phyloP scores from a whole-genome alignment of 2,888 invertebrate genomes.

The Mimachlamys varia region DNA sequence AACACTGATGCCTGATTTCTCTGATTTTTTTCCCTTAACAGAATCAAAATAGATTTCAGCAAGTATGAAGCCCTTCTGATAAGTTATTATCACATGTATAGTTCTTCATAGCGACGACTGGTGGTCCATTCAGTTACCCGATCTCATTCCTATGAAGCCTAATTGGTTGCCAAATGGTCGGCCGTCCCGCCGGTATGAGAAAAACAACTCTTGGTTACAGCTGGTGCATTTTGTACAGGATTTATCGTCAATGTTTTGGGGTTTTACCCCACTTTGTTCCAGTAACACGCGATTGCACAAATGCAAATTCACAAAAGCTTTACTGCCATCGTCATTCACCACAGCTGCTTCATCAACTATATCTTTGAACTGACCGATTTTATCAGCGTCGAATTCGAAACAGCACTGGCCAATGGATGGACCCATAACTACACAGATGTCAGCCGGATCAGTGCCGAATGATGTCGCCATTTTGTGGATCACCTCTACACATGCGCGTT shows the following conservation, averaged over 20 bases:
- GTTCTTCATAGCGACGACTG: no score
- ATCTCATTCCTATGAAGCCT: constrained; percentile 60
- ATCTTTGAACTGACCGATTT: constrained; percentile 50
- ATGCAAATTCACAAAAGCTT: constrained; percentile 56
- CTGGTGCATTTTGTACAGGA: constrained; percentile 58
- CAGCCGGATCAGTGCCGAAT: constrained; percentile 55
- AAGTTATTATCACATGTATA: no score
- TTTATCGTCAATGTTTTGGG: constrained; percentile 60
- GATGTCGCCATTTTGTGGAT: constrained; percentile 58
- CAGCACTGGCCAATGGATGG: constrained; percentile 59
- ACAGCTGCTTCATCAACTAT: constrained; percentile 55
- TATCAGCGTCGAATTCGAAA: constrained; percentile 54
- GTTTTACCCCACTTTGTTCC: constrained; percentile 57
- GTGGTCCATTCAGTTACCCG: neutral
- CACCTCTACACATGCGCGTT: constrained; percentile 54
- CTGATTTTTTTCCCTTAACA: no score
- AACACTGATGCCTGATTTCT: no score
- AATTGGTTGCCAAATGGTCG: constrained; percentile 70
- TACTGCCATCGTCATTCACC: constrained; percentile 17
- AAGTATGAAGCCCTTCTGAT: no score
- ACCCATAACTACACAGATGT: constrained; percentile 65
- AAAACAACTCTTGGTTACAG: constrained; percentile 60
- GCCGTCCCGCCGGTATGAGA: constrained; percentile 62
- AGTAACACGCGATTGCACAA: constrained; percentile 62
- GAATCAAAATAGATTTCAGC: no score